Percentiles rank a stretch among this genome's conserved stretches.
phyloP scores from a whole-genome alignment of 2,888 invertebrate genomes.

The Drosophila algonquin region DNA sequence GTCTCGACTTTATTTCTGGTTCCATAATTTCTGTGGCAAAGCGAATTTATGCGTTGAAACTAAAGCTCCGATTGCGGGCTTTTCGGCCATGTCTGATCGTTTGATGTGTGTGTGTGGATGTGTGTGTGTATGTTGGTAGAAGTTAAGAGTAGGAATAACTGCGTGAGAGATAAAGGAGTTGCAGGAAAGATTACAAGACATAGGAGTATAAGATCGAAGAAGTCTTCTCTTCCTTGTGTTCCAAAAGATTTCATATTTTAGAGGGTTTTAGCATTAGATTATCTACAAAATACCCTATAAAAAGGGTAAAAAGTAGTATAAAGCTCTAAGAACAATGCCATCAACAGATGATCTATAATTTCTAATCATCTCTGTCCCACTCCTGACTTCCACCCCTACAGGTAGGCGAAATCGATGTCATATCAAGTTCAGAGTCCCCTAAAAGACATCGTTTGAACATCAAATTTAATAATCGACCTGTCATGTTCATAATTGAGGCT shows the following conservation, averaged over 20 bases:
- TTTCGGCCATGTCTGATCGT: slow-evolving; percentile 1
- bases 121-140: background rate
- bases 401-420: background rate
- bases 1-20: slow-evolving; percentile 53
- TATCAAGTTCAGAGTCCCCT: background rate
- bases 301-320: too few species aligned
- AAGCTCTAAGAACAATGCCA: too few species aligned
- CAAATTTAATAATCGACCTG: slow-evolving; percentile 60
- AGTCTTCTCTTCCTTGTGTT: too few species aligned
- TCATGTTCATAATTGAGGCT: slow-evolving; percentile 55
- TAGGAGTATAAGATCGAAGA: too few species aligned
- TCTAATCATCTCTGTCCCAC: background rate
- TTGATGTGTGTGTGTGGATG: slow-evolving; percentile 9
- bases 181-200: too few species aligned
- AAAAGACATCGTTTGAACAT: slow-evolving; percentile 30
- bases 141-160: background rate
- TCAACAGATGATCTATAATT: background rate
- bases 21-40: slow-evolving; percentile 68
- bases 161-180: background rate
- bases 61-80: slow-evolving; percentile 50
- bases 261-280: too few species aligned
- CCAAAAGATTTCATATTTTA: too few species aligned
- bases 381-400: background rate
- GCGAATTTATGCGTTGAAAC: slow-evolving; percentile 72
- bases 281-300: too few species aligned